Percentiles rank a stretch among this genome's conserved stretches.
These are phyloP conservation scores for Platyura marginata DNA, from an alignment of 1,140 invertebrate genomes.

Conservation along the genomic window DNA sequence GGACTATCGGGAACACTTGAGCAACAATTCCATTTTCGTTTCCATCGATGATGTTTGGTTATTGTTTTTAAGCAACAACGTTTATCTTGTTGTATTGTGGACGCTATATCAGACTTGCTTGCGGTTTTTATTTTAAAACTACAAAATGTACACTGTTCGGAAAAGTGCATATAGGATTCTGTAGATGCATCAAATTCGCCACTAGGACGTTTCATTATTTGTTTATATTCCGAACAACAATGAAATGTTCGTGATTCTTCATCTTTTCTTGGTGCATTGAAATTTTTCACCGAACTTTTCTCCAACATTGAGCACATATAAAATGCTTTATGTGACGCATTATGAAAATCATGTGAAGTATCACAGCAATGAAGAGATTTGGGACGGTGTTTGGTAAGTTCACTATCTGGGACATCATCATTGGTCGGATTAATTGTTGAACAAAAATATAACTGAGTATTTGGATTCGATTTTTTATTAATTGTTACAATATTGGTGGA, in stretches of 20 bases:
- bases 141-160: conserved; percentile 21
- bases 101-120: conserved; percentile 7
- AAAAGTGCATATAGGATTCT: conserved; percentile 16
- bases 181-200: background rate
- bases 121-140: conserved; percentile 15
- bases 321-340: conserved; percentile 12
- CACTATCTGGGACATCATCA: background rate
- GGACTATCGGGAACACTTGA: conserved; percentile 32
- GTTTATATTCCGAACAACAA: conserved; percentile 11
- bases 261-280: background rate
- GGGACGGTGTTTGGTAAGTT: background rate
- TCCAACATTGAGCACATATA: conserved; percentile 21
- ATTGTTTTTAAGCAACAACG: conserved; percentile 16
- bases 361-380: conserved; percentile 17
- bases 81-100: conserved; percentile 5
- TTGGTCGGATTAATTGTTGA: conserved; percentile 11
- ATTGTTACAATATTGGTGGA: background rate
- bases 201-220: background rate
- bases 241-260: conserved; percentile 14
- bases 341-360: conserved; percentile 17
- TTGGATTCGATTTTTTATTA: background rate
- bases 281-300: conserved; percentile 5
- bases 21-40: conserved; percentile 33
- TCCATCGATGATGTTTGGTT: conserved; percentile 25
- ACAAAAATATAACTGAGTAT: conserved; percentile 14